Evolutionary conservation across 2,888 invertebrate genomes (phyloP), one percentile per base, ranked within the genome.

Genomic region (Hedya salicella): DNA sequence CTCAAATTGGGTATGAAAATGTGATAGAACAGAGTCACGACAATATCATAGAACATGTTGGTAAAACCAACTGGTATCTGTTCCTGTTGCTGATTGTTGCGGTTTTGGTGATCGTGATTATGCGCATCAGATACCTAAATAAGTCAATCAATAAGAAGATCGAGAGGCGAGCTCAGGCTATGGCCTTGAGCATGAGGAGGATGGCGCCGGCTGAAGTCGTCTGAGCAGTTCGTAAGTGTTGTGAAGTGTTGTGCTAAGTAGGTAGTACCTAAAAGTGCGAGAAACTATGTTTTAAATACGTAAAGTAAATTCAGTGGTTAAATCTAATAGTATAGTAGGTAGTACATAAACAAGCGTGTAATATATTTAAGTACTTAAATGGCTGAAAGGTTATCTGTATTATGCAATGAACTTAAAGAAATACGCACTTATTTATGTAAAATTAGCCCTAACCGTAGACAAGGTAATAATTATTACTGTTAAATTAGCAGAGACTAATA

Each of bases 121-220:
- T 25, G 2, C 25, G 2, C 5, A 25, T 25, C 25, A 25, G 5
- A 25, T 25, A 25, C 25, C 2, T 25, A 25, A 50, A 50, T 32
- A 50, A 50, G 9, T 21, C 50, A 1, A 21, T 50, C 32, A 50
- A 50, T n/a, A 50, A 50, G 32, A 50, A 50, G 50, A 50, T 50
- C 32, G 50, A 50, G 50, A 32, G 50, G 32, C 50, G 50, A 30
- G 50, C 50, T n/a, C 50, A 50, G 50, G 50, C 50, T 14, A 21
- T 32, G 16, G 50, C 50, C 32, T 50, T 50, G 50, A 52, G 16
- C 36, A 3, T 17, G 2, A 52, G 17, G 16, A 32, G 32, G 14
- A 52, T 52, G 36, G 52, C 36, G 16, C 14, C 32, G 36, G 11
- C 52, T 25, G 52, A 52, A 39, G 52, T 39, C 32, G 39, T 52